These are phyloP conservation scores for Taeniopygia guttata DNA, from an alignment of 2,797 vertebrate genomes.

Conservation along the genomic window DNA sequence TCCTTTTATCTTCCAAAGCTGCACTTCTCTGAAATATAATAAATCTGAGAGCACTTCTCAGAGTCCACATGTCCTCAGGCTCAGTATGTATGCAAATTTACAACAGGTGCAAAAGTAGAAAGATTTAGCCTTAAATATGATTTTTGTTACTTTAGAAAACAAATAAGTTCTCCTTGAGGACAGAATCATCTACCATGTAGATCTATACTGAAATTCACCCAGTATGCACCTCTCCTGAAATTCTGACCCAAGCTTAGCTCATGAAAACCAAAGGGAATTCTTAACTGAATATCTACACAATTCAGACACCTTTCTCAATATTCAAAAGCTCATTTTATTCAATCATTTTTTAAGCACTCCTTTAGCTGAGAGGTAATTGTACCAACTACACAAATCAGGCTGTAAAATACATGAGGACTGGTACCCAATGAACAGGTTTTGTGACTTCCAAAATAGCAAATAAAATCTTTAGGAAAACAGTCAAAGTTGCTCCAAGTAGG, in stretches of 20 bases:
- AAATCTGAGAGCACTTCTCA: background rate
- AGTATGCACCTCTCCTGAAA: background rate
- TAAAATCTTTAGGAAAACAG: background rate
- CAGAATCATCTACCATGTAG: background rate
- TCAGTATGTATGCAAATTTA: background rate
- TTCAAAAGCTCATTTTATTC: background rate
- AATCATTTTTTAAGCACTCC: background rate
- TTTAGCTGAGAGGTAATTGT: background rate
- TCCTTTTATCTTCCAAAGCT: background rate
- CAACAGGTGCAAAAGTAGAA: background rate
- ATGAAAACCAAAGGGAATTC: background rate
- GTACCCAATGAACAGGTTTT: background rate
- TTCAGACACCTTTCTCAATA: background rate
- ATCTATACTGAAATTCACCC: background rate
- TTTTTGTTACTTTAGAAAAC: background rate
- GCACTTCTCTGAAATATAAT: rapidly evolving
- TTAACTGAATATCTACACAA: background rate
- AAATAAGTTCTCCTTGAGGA: background rate
- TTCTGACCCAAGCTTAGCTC: background rate
- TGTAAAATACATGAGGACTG: background rate
- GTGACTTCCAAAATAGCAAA: background rate
- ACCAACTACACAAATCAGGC: background rate
- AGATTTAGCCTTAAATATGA: background rate
- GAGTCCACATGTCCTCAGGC: background rate
- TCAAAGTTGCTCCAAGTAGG: background rate